These are phyloP conservation scores for Threskiornis aethiopicus DNA, from an alignment of 2,797 vertebrate species.

Conservation along the genomic window DNA sequence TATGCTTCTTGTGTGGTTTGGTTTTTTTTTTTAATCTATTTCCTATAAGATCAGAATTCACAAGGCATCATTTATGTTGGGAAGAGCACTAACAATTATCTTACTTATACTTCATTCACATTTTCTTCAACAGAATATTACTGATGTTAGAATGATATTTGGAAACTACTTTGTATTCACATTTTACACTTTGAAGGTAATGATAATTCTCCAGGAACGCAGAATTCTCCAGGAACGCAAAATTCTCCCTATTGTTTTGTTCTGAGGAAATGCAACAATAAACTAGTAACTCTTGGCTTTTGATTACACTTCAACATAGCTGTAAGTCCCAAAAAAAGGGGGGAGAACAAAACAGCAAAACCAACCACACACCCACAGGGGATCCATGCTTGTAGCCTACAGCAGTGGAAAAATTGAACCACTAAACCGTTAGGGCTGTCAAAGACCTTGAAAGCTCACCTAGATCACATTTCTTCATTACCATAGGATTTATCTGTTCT, in stretches of 20 bases:
- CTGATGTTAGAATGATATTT: neutral
- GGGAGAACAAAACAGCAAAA: neutral
- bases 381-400: neutral
- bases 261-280: constrained; percentile 20
- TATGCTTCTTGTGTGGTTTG: neutral
- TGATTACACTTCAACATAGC: neutral
- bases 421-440: neutral
- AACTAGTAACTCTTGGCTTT: neutral
- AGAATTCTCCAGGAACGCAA: neutral
- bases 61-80: neutral
- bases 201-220: neutral
- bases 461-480: neutral
- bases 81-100: neutral
- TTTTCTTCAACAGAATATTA: constrained; percentile 1
- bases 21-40: neutral
- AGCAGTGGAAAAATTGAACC: neutral
- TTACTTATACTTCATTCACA: neutral
- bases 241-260: constrained; percentile 2
- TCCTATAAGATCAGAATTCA: neutral
- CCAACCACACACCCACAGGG: neutral
- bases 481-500: neutral
- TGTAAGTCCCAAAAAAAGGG: neutral
- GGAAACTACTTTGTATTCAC: constrained; percentile 36
- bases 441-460: neutral
- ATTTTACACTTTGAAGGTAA: neutral